Base-by-base conservation (phyloP, 2,888 invertebrate species). In the Phymatocera aterrima region DNA sequence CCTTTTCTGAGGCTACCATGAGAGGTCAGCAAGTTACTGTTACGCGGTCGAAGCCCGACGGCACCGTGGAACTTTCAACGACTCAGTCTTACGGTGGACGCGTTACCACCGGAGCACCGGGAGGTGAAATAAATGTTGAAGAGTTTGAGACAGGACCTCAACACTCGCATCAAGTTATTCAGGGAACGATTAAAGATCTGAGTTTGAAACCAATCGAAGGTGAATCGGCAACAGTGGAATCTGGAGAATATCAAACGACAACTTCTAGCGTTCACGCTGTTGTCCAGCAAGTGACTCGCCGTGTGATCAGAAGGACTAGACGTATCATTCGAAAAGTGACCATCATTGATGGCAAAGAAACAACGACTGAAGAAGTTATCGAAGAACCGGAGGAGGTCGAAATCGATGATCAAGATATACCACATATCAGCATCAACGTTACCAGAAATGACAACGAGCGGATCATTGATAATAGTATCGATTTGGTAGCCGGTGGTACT, bases 341-440 rank as follows among this genome's bases (percentile, higher is more conserved):
- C 0, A 94, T 96, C 4, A 93, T 97, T 79, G 95, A 97, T 88
- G 97, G 97, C 0, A 95, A 96, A 90, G 97, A 97, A 91, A 95
- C 95, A 80, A 93, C 96, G 0, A 95, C 95, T 6, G 97, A 97
- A 90, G 97, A 97, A 91, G 91, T 97, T 0, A 92, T 97, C 60
- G 97, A 97, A 86, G 97, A 97, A 89, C 97, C 97, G 0, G 97
- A 95, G 86, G 94, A 94, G 88, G 91, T 95, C 3, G 95, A 95
- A 90, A 92, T 95, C 10, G 93, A 93, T 43, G 95, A 95, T 87
- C 94, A 96, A 89, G 93, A 94, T 83, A 93, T 95, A 83, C 95
- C 95, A 0, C 92, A 94, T 83, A 94, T 95, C 18, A 94, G 94
- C 79, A 95, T 95, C 54, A 95, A 93, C 85, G 93, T 94, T 21